Evolutionary conservation across 2,113 vertebrate genomes (phyloP), one percentile per base, ranked within the genome.

Genomic region (Oceanodroma tethys): DNA sequence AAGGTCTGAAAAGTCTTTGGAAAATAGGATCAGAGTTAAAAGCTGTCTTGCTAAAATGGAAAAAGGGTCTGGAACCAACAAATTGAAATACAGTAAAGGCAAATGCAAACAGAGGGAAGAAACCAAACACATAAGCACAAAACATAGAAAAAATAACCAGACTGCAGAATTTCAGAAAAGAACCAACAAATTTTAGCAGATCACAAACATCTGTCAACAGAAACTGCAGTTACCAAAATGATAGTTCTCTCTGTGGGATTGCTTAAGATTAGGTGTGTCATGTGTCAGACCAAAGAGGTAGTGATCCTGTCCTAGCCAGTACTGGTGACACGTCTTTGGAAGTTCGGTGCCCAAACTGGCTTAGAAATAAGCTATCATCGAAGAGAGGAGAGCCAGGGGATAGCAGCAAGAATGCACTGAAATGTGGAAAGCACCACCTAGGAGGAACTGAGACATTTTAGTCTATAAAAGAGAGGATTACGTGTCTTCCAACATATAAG

Each of bases 241-340:
- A 1, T 66, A 73, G 83, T 36, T 42, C 29, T 72, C 43, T 30
- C 0, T 47, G 38, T 29, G 13, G 17, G 16, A 32, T 27, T 72
- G 45, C 27, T 72, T 26, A 60, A 65, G 48, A 47, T 25, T 47
- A 66, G 34, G 16, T 18, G 12, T 47, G 38, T 7, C 23, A 1
- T 2, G 12, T 63, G 62, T 27, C 36, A 91, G 72, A 82, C 4
- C 13, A 32, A 42, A 73, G 50, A 60, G 9, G 23, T 9, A 38
- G 38, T 0, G 0, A 53, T 13, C n/a, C 22, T 38, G n/a, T 38
- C 59, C 59, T 17, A 60, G 59, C n/a, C n/a, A 60, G n/a, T 26
- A 60, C n/a, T 38, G 59, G n/a, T 17, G 59, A 17, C n/a, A 38
- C 8, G 23, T 25, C n/a, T 60, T 60, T 8, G 16, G 59, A n/a